Conservation (phyloP, 2,113 vertebrate species). For the Alligator mississippiensis region DNA sequence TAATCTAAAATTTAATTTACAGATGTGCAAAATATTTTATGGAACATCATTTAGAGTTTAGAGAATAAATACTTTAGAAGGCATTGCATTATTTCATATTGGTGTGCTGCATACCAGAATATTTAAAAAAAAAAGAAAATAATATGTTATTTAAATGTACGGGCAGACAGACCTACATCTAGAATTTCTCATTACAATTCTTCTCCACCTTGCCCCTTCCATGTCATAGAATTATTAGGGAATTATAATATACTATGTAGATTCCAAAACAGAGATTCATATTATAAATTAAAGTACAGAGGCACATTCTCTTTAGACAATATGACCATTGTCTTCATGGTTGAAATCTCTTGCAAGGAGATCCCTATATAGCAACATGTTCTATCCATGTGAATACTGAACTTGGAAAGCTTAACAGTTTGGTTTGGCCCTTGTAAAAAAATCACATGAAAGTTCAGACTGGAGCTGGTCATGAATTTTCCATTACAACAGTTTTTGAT, state of each 20-base stretch:
- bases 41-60: not conserved
- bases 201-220: not conserved
- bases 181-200: too few relatives aligned
- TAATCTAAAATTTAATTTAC: not conserved
- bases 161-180: too few relatives aligned
- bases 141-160: not conserved
- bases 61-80: not conserved
- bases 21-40: not conserved
- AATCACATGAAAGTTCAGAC: not conserved
- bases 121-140: not conserved
- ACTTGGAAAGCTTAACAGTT: not conserved
- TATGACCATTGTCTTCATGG: not conserved
- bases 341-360: not conserved
- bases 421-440: not conserved
- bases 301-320: not conserved
- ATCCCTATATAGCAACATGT: not conserved
- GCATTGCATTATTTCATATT: not conserved
- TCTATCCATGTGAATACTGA: not conserved
- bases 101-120: not conserved
- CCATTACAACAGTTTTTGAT: not conserved
- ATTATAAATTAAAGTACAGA: not conserved
- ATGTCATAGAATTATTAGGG: not conserved
- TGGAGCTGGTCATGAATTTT: not conserved
- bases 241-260: not conserved
- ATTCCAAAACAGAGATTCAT: not conserved